phyloP scores from a whole-genome alignment of 1,140 invertebrate genomes.

The Drosophila ficusphila region DNA sequence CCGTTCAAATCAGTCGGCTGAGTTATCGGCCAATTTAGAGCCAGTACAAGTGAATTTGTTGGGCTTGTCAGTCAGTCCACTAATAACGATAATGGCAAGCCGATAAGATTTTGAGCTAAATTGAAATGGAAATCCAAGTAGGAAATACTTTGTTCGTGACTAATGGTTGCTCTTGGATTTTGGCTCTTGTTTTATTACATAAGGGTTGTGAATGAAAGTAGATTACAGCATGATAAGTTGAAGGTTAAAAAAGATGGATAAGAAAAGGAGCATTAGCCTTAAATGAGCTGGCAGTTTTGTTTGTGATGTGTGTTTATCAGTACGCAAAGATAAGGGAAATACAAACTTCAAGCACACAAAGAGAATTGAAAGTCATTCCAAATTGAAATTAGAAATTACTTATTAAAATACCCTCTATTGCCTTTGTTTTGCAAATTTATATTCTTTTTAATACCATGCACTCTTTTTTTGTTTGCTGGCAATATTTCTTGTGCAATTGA shows the following conservation, averaged over 20 bases:
- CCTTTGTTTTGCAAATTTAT: not conserved
- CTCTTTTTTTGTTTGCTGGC: not conserved
- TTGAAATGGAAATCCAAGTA: constrained; percentile 21
- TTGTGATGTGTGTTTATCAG: constrained; percentile 7
- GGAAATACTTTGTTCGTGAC: constrained; percentile 16
- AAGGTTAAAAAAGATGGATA: not conserved
- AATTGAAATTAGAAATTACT: not conserved
- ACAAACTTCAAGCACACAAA: not conserved
- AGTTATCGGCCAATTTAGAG: constrained; percentile 35
- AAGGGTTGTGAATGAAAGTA: constrained; percentile 21
- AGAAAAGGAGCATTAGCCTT: constrained; percentile 3
- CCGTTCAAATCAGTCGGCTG: not conserved
- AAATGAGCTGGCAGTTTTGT: not conserved
- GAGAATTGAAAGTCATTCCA: constrained; percentile 1
- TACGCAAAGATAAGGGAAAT: not conserved
- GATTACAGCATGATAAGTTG: not conserved
- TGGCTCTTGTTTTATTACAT: not conserved
- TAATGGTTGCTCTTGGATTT: constrained; percentile 1
- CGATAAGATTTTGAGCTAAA: constrained; percentile 36
- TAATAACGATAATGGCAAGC: constrained; percentile 21
- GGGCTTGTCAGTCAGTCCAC: constrained; percentile 1
- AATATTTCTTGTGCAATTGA: not conserved
- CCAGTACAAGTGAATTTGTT: constrained; percentile 15
- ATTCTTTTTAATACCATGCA: not conserved
- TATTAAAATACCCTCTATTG: not conserved